Base-by-base conservation (phyloP, 2,888 invertebrate species). In the Chymomyza procnemis region DNA sequence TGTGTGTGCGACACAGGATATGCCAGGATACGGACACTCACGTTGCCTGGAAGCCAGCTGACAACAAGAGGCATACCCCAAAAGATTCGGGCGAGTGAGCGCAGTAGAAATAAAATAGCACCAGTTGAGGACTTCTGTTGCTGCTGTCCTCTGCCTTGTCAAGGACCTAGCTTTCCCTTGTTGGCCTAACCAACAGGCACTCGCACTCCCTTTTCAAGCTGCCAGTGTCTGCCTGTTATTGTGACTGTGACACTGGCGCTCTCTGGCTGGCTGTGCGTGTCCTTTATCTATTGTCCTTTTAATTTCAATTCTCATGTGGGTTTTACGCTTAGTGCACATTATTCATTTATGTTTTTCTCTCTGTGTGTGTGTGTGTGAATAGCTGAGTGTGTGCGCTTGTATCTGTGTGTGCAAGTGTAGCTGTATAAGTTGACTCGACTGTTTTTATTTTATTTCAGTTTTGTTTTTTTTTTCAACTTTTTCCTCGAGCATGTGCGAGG, bases 261-360 rank as follows among this genome's bases (percentile, higher is more conserved):
- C 64, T 48, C 65, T 56, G 34, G 48, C 21, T 68, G 70, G 50
- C 69, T 63, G 72, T 79, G 84, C 79, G 81, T 84, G 79, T 76
- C 68, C 73, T 76, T 81, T 80, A 80, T 80, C 76, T 79, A 79
- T 84, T 80, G 79, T 80, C 80, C 79, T 84, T 84, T 81, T 80
- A 80, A 80, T 80, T 80, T 80, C 81, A 84, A 84, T 80, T 80
- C 76, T 74, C 85, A 77, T 80, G 80, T 80, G 81, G 80, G 85
- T 70, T 84, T 81, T 81, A 84, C 80, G 80, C 80, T 80, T 81
- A 77, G 85, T 81, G 80, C 85, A 84, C 80, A 80, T 80, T 80
- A 80, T 81, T 80, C 80, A 80, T 80, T 84, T 84, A 81, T 79
- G 79, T 79, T 71, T 73, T 55, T 55, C 73, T 57, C 22, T 16